Percentiles rank a stretch among this genome's conserved stretches.
phyloP scores from a whole-genome alignment of 2,888 invertebrate genomes.

The Azorinus chamasolen region DNA sequence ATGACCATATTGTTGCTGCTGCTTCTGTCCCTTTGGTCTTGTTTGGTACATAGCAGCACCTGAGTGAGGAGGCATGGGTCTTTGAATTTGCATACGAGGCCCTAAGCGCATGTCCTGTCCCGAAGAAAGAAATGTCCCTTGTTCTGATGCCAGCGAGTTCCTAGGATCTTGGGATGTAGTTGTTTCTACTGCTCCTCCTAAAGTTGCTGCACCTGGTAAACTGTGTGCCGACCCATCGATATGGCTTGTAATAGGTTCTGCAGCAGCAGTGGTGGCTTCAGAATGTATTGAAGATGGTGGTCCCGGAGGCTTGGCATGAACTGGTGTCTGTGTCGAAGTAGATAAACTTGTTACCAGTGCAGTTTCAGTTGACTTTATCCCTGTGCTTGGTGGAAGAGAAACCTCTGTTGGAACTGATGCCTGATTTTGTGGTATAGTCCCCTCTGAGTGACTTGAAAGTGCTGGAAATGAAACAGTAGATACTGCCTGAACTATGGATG shows the following conservation, averaged over 20 bases:
- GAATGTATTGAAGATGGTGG: too few species aligned
- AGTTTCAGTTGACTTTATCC: constrained; percentile 33
- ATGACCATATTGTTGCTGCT: constrained; percentile 39
- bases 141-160: background rate
- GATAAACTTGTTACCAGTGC: constrained; percentile 19
- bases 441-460: constrained; percentile 24
- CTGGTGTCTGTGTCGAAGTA: constrained; percentile 45
- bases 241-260: too few species aligned
- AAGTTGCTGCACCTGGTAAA: constrained; percentile 1
- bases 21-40: constrained; percentile 17
- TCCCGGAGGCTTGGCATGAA: constrained; percentile 15
- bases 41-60: constrained; percentile 6
- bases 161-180: background rate
- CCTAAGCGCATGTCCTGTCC: constrained; percentile 16
- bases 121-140: constrained; percentile 17
- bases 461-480: constrained; percentile 62
- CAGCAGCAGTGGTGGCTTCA: too few species aligned
- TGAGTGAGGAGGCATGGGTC: constrained; percentile 32
- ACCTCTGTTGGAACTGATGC: constrained; percentile 47
- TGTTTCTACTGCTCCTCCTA: background rate
- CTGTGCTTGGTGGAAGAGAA: constrained; percentile 51
- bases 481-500: constrained; percentile 60
- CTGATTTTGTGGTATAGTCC: constrained; percentile 11
- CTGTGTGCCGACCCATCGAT: background rate
- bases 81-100: constrained; percentile 49